Conservation (phyloP, 1,140 invertebrate species). For the Dinoponera quadriceps region DNA sequence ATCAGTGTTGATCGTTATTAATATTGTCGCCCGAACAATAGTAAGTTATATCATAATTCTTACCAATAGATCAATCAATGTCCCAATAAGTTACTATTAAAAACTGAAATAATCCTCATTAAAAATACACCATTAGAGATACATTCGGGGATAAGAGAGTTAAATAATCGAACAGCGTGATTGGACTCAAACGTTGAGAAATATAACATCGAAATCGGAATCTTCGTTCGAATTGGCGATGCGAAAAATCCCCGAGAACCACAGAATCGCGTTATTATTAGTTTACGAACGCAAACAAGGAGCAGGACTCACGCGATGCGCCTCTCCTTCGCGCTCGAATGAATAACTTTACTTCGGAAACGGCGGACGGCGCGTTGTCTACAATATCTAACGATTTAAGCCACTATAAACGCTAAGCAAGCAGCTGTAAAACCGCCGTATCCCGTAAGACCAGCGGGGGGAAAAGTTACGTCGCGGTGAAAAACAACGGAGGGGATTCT, state of each 20-base stretch:
- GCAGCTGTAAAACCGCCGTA: conserved; percentile 9
- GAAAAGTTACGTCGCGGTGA: not conserved
- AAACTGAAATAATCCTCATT: too few relatives aligned
- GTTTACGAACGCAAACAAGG: not conserved
- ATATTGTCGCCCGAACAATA: too few relatives aligned
- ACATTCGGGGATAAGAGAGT: too few relatives aligned
- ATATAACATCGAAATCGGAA: not conserved
- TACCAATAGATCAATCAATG: too few relatives aligned
- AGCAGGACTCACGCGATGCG: not conserved
- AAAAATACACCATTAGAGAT: too few relatives aligned
- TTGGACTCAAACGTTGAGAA: not conserved
- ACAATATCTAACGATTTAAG: not conserved
- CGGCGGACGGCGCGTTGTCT: not conserved
- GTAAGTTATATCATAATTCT: too few relatives aligned
- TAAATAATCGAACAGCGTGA: not conserved
- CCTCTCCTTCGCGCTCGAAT: not conserved
- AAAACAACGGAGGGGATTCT: conserved; percentile 3
- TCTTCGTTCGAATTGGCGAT: not conserved
- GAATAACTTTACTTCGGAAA: not conserved
- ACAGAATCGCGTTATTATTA: conserved; percentile 3
- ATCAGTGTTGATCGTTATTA: too few relatives aligned
- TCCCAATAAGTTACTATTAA: too few relatives aligned
- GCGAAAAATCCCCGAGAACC: not conserved
- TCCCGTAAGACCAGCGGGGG: not conserved
- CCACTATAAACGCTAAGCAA: conserved; percentile 26